Base-by-base conservation (phyloP, 2,888 invertebrate species). In the Hypomecis atomaria region DNA sequence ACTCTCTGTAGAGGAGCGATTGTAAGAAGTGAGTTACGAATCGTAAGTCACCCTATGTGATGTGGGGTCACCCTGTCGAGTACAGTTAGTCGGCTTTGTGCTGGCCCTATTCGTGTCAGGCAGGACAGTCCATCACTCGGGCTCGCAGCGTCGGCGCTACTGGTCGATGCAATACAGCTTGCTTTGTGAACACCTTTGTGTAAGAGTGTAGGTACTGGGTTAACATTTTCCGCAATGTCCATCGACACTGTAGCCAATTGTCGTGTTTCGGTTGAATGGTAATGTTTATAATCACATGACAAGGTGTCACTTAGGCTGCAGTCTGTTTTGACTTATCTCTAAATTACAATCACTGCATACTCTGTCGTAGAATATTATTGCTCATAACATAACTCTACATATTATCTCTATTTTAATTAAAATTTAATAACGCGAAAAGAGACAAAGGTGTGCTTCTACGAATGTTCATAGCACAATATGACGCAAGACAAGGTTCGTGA, bases 21-120 rank as follows among this genome's bases (percentile, higher is more conserved):
- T 40, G 66, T 58, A 77, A 73, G 73, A 74, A 55, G 62, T 65
- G 60, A 71, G 65, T 69, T 66, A 68, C 75, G 71, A 78, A 78
- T 79, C 77, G 73, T 85, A 85, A 80, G 79, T 83, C 80, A 83
- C 77, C 81, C 82, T 76, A 80, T 77, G 78, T 82, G 76, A 83
- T 81, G 83, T 78, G 73, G 75, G 85, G 84, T 85, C 86, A 86
- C 86, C 84, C 83, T 84, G 87, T 87, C 87, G 76, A 71, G 71
- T 87, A 90, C 91, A 85, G 90, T 90, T 90, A 90, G 73, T 60
- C 68, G 70, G 78, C 82, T 85, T 88, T 90, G 87, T 87, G 78
- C 74, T 76, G 82, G 81, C 79, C 82, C 85, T 85, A 86, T 89
- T 85, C 83, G 83, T 84, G 87, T 82, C 85, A 83, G 82, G 66